Conservation (phyloP, 2,113 vertebrate species). For the Percina caprodes region DNA sequence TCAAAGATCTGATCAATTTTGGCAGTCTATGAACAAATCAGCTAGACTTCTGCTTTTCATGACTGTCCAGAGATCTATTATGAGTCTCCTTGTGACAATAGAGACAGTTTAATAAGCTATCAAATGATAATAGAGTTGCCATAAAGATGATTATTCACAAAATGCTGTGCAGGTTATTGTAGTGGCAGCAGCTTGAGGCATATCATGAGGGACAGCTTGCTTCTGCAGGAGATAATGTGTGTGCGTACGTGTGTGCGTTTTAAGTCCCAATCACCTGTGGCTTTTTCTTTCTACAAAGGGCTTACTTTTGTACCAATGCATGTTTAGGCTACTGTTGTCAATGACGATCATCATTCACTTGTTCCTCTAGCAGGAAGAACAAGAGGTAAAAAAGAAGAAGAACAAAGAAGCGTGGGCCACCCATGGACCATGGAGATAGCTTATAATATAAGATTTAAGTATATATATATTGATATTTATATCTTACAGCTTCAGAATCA, state of each 20-base stretch:
- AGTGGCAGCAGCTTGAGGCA: slow-evolving; percentile 49
- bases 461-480: not conserved
- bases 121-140: slow-evolving; percentile 53
- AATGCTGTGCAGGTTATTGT: slow-evolving; percentile 51
- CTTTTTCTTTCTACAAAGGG: not conserved
- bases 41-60: slow-evolving; percentile 42
- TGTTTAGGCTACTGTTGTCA: not conserved
- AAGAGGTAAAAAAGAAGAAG: not conserved
- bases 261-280: slow-evolving; percentile 59
- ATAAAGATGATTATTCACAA: slow-evolving; percentile 63
- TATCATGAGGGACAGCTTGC: slow-evolving; percentile 16
- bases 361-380: slow-evolving; percentile 26
- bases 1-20: slow-evolving; percentile 48
- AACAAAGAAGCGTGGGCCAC: slow-evolving; percentile 31
- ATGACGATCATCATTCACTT: not conserved
- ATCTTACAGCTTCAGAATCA: slow-evolving; percentile 35
- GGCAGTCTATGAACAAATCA: slow-evolving; percentile 32
- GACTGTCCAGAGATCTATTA: slow-evolving; percentile 47
- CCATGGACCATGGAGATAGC: slow-evolving; percentile 13
- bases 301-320: not conserved
- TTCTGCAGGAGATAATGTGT: slow-evolving; percentile 19
- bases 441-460: slow-evolving; percentile 46
- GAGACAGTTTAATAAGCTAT: slow-evolving; percentile 56
- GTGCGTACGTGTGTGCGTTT: not conserved
- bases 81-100: slow-evolving; percentile 39